Conservation (phyloP, 2,113 vertebrate genomes). For the Pluvialis apricaria region DNA sequence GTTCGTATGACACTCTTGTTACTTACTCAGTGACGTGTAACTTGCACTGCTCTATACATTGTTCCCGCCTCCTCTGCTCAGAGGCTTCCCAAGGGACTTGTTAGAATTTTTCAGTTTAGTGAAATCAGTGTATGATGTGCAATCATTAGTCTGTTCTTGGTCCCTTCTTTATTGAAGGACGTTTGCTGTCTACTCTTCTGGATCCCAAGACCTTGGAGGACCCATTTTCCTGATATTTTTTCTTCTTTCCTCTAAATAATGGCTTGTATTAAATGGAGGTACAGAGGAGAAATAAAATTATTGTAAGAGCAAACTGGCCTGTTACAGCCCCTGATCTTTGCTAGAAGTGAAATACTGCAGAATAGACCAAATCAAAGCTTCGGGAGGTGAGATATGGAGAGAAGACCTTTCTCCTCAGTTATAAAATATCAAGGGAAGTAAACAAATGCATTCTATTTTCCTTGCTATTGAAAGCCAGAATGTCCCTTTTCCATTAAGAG, state of each 20-base stretch:
- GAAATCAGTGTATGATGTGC: not conserved
- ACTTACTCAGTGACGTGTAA: not conserved
- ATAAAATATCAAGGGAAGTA: not conserved
- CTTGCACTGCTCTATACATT: not conserved
- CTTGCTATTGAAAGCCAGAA: conserved; percentile 5
- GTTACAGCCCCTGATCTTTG: not conserved
- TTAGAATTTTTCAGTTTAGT: not conserved
- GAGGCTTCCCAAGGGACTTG: not conserved
- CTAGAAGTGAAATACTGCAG: not conserved
- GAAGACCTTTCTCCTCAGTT: not conserved
- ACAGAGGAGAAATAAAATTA: not conserved
- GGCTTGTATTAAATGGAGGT: not conserved
- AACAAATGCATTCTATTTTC: conserved; percentile 13
- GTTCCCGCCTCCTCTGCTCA: not conserved
- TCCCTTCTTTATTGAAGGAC: not conserved
- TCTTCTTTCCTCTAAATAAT: not conserved
- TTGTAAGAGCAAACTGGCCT: not conserved
- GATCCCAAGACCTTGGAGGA: not conserved
- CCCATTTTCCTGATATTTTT: not conserved
- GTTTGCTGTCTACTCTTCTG: not conserved
- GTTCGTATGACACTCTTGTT: not conserved
- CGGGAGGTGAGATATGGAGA: not conserved
- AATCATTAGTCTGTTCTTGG: not conserved
- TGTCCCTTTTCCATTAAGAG: conserved; percentile 2
- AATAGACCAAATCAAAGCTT: not conserved